These are phyloP conservation scores for Zele albiditarsus DNA, from an alignment of 2,888 invertebrate species.

Conservation along the genomic window DNA sequence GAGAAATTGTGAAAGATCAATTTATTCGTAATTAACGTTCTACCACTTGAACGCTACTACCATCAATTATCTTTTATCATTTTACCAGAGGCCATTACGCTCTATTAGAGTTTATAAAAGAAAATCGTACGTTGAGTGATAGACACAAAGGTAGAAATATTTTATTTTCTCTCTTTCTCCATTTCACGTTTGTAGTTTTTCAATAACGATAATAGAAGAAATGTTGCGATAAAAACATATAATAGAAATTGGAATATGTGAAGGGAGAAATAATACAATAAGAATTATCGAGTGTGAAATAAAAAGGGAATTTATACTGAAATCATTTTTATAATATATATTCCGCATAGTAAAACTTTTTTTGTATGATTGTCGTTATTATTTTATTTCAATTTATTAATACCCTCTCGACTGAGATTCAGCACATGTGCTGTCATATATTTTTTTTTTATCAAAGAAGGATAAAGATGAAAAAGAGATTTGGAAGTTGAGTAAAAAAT, in stretches of 20 bases:
- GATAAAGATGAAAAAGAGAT: neutral
- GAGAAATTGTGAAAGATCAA: slow-evolving; percentile 32
- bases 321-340: too few species aligned
- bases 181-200: neutral
- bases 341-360: too few species aligned
- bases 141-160: neutral
- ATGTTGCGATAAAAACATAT: neutral
- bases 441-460: too few species aligned
- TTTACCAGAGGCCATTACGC: slow-evolving; percentile 24
- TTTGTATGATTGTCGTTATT: too few species aligned
- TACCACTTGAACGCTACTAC: neutral
- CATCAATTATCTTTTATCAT: slow-evolving; percentile 24
- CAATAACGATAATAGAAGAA: neutral
- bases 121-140: neutral
- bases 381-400: too few species aligned
- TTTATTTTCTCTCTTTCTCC: neutral
- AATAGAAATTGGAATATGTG: neutral
- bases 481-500: too few species aligned
- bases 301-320: too few species aligned
- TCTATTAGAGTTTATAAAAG: slow-evolving; percentile 27
- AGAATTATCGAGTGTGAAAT: too few species aligned
- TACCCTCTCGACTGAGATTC: too few species aligned
- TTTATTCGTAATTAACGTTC: slow-evolving; percentile 39
- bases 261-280: neutral
- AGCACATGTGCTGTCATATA: too few species aligned